Base-by-base conservation (phyloP, 2,888 invertebrate species). In the Piscicola geometra region DNA sequence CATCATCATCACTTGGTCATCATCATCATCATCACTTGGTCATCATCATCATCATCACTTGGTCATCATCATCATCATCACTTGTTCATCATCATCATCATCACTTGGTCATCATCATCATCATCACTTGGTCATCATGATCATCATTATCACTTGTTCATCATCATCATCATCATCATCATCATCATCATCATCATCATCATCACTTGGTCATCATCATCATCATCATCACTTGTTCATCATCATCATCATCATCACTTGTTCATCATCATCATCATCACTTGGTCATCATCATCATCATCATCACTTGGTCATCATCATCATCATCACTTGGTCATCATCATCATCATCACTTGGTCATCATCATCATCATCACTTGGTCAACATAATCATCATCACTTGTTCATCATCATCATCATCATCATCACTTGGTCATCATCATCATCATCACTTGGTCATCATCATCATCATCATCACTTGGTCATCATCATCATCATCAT, bases 201-300 rank as follows among this genome's bases (percentile, higher is more conserved):
- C 89, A 35, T 75, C 89, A 90, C 0, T 32, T n/a, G n/a, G n/a
- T n/a, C n/a, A n/a, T n/a, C n/a, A 35, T 69, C 69, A 35, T 69
- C 69, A 69, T 69, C 69, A 69, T 69, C 69, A 69, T 69, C 77
- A 35, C 89, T 90, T n/a, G n/a, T n/a, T n/a, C n/a, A n/a, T n/a
- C n/a, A n/a, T n/a, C n/a, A n/a, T n/a, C n/a, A n/a, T n/a, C n/a
- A n/a, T n/a, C n/a, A n/a, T n/a, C n/a, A n/a, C n/a, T n/a, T n/a
- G n/a, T n/a, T n/a, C n/a, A 35, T 69, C 69, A 35, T 69, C 69
- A 69, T 69, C 69, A 69, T 69, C 69, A 69, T 69, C 77, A 35
- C 89, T 90, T 9, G 0, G 15, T n/a, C n/a, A 69, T 69, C 69
- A 69, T 69, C 69, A 35, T 69, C 69, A 69, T 69, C 69, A 69